phyloP scores from a whole-genome alignment of 1,140 invertebrate genomes.

The Triops cancriformis region DNA sequence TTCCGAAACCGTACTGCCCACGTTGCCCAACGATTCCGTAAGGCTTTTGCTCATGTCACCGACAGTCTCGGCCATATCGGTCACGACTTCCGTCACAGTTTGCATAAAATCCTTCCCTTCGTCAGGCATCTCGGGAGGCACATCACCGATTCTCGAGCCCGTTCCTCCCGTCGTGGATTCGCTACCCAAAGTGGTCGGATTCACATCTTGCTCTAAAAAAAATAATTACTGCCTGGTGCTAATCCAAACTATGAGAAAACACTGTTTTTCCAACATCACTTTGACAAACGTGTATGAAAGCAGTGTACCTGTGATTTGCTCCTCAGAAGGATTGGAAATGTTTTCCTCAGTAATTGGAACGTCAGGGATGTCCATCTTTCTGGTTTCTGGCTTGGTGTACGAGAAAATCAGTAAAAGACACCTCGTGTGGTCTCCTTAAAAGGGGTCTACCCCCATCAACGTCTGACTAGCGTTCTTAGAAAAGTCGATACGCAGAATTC shows the following conservation, averaged over 20 bases:
- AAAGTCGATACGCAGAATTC: not conserved
- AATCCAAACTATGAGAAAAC: not conserved
- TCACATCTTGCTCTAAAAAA: not conserved
- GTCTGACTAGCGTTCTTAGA: not conserved
- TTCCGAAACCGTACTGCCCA: not conserved
- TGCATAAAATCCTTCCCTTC: not conserved
- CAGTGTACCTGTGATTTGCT: not conserved
- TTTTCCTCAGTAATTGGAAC: not conserved
- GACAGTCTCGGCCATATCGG: not conserved
- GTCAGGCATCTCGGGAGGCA: not conserved
- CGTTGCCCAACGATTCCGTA: not conserved
- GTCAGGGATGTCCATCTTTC: constrained; percentile 9
- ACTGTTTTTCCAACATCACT: not conserved
- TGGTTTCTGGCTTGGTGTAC: not conserved
- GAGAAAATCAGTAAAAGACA: not conserved
- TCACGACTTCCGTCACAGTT: not conserved
- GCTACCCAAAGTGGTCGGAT: not conserved
- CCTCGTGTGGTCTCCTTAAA: not conserved
- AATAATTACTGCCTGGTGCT: too few relatives aligned
- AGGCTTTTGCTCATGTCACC: not conserved
- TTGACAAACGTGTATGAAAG: not conserved
- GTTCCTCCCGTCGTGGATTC: not conserved
- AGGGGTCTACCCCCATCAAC: not conserved
- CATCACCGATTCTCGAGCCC: not conserved
- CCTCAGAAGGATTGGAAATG: not conserved